Evolutionary conservation across 2,888 invertebrate genomes (phyloP), one percentile per base, ranked within the genome.

Genomic region (Biston betularia): DNA sequence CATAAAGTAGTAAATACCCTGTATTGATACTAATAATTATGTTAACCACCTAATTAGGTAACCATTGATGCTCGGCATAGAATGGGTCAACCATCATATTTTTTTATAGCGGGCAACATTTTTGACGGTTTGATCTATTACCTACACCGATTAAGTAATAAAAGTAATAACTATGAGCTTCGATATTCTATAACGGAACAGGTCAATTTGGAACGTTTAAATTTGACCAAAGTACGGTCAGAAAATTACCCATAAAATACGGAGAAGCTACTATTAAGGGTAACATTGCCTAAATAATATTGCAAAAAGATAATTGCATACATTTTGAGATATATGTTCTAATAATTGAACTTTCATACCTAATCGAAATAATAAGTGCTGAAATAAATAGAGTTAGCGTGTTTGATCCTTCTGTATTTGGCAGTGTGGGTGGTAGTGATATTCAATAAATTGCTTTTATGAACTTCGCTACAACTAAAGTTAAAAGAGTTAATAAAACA

Each of bases 121-220:
- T 86, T 82, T 78, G 81, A 79, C 70, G 76, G 70, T 78, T 75
- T 82, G 80, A 83, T 83, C 84, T 83, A 86, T 85, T 79, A 69
- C 75, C 73, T 71, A 82, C 80, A 82, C 79, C 79, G 76, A 90
- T 90, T 89, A 90, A 88, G 89, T 89, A 87, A 90, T 90, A 89
- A 89, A 88, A 84, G 80, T 85, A 84, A 89, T 89, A 79, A 78
- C 79, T 79, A 69, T 75, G 78, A 83, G 81, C 82, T 82, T 73
- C 76, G 72, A 77, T 78, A 80, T 86, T 85, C 86, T 80, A 70
- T 82, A 89, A 89, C 87, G 87, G 88, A 83, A 86, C 84, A 80
- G 78, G 80, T 80, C 84, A 84, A 89, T 89, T 89, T 87, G 74
- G 76, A 76, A 69, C 79, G 75, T 80, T 81, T 79, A 79, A 68